Conservation (phyloP, 2,888 invertebrate genomes). For the Yponomeuta malinellus region DNA sequence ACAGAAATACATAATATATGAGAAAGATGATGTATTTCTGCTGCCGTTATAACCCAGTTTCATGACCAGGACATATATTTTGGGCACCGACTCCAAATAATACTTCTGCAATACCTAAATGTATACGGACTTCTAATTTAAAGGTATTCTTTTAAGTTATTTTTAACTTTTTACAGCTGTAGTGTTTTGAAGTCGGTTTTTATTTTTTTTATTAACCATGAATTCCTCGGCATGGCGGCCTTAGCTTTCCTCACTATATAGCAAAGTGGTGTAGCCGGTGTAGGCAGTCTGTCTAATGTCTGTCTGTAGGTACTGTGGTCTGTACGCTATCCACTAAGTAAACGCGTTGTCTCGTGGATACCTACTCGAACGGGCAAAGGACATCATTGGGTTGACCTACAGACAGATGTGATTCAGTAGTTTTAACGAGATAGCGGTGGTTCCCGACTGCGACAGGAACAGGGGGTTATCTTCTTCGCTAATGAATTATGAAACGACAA, state of each 20-base stretch:
- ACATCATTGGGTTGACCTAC: constrained; percentile 7
- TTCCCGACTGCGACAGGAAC: neutral
- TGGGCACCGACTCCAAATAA: too few relatives aligned
- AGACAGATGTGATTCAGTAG: neutral
- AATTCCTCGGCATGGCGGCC: too few relatives aligned
- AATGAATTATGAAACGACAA: neutral
- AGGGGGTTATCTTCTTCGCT: neutral
- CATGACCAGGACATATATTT: too few relatives aligned
- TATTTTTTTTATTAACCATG: too few relatives aligned
- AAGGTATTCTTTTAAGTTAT: too few relatives aligned
- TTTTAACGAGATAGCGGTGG: neutral
- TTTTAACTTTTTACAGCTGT: too few relatives aligned
- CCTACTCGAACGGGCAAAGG: neutral
- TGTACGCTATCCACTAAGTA: neutral
- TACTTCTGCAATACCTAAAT: too few relatives aligned
- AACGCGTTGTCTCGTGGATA: neutral
- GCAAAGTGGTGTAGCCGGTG: neutral
- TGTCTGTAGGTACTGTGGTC: neutral
- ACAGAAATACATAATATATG: too few relatives aligned
- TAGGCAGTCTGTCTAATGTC: neutral
- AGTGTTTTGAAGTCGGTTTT: too few relatives aligned
- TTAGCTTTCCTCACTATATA: neutral
- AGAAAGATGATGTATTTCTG: too few relatives aligned
- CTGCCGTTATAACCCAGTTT: too few relatives aligned
- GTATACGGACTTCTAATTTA: too few relatives aligned